Evolutionary conservation across 2,797 vertebrate genomes (phyloP), one percentile per base, ranked within the genome.

Genomic region (Apogon hyalosoma): DNA sequence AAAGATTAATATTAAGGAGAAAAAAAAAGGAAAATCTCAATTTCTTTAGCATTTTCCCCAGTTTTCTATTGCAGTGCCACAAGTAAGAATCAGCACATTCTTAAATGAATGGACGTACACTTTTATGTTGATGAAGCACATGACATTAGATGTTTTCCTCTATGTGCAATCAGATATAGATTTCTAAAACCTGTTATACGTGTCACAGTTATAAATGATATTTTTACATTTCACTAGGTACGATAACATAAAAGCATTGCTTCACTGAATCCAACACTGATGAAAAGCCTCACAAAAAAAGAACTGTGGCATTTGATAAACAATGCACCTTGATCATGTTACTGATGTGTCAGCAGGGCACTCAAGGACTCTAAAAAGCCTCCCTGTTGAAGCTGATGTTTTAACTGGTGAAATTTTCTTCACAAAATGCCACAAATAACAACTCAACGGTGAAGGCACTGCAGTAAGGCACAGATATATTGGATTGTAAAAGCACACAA

Each of bases 301-400:
- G 40, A 24, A 24, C 47, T 43, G 45, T 40, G 47, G 59, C 51
- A 51, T 65, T 68, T 71, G 41, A 66, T 60, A 80, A 72, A 73
- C 63, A 63, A 56, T 48, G 51, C 73, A 53, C 36, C 11, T 2
- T 69, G 49, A 58, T 65, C 48, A 41, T 21, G 39, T 57, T 45
- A 57, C 64, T 53, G 42, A 75, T 63, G 55, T 43, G 24, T 40
- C 49, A 40, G 58, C 46, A 21, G 48, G 18, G 63, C 63, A 33
- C 43, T 40, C 31, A 36, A 48, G 40, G 60, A 52, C 31, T 46
- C 16, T 6, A 38, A 51, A 11, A 43, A 51, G 51, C 36, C 8
- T 11, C 24, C 11, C 41, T 46, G 11, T 15, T 43, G 24, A 18
- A 28, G 28, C 18, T 24, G 31, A 45, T 31, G 31, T 53, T 47